phyloP scores from a whole-genome alignment of 2,888 invertebrate genomes.

The Volucella inflata region DNA sequence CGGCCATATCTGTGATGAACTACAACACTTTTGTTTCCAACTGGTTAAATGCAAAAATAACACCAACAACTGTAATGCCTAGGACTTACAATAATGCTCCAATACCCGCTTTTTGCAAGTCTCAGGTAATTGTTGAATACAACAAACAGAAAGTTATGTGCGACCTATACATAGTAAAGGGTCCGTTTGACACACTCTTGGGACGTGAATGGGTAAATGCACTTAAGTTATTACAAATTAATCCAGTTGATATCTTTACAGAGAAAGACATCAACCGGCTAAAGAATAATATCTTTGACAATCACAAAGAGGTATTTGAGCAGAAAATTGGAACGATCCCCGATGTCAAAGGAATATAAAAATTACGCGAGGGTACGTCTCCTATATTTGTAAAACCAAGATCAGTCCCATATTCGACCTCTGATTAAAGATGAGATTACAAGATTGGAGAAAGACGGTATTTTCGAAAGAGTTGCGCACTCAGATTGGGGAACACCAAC shows the following conservation, averaged over 20 bases:
- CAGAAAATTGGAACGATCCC: not conserved
- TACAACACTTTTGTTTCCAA: no score
- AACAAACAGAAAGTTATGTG: not conserved
- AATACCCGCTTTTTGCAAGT: no score
- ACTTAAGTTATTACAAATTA: conserved; percentile 13
- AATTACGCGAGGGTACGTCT: conserved; percentile 15
- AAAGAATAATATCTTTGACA: not conserved
- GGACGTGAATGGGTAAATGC: not conserved
- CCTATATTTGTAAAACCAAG: not conserved
- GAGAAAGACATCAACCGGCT: not conserved
- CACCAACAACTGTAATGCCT: no score
- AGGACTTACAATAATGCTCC: no score
- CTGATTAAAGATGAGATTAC: conserved; percentile 20
- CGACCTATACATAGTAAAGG: conserved; percentile 32
- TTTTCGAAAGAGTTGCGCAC: conserved; percentile 3
- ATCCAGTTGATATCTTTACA: not conserved
- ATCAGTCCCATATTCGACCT: not conserved
- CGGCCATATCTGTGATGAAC: no score
- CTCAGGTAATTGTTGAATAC: no score
- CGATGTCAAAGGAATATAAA: conserved; percentile 31
- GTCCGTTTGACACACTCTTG: conserved; percentile 11
- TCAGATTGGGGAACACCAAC: conserved; percentile 43
- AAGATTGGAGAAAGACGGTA: not conserved
- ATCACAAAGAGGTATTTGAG: not conserved
- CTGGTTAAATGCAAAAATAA: no score